Base-by-base conservation (phyloP, 1,140 invertebrate species). In the Liolophura sinensis region DNA sequence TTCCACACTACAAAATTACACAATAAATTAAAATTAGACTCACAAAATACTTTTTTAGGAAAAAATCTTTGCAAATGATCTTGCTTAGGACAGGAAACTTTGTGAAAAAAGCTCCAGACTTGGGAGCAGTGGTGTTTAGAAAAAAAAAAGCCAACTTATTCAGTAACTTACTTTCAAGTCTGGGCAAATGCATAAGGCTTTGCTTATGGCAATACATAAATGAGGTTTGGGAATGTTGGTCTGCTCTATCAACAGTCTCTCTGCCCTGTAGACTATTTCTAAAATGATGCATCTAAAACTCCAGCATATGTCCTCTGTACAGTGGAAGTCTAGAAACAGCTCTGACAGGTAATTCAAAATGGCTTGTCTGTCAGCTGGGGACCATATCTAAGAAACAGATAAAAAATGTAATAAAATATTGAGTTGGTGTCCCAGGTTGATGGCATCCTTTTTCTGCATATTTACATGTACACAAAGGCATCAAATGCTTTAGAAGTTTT, bases 301-400 rank as follows among this genome's bases (percentile, higher is more conserved):
- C 20, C 57, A 50, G 24, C 70, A 71, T 18, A 79, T 61, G 49
- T 76, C 73, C 16, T 59, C 68, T n/a, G 71, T 73, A 68, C 69
- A 78, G 11, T 69, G 46, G 12, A 58, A 47, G 24, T 67, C 14
- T 0, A 77, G 22, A 52, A 79, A 76, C 46, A 74, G 62, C 18
- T 72, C 60, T 54, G 71, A 47, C n/a, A 77, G 52, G 20, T n/a
- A 47, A 18, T 54, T 55, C 12, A 79, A 50, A 1, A 79, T 46
- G 4, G 67, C 47, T 55, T 73, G 22, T 40, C 73, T 60, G 25
- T 78, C 68, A 25, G 31, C 56, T 48, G 66, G 25, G 20, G 59
- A 77, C 81, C 66, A 82, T 61, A 72, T 80, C 79, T 82, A 73
- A 64, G 78, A 16, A n/a, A 62, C 25, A 60, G 62, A 27, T 50